These are phyloP conservation scores for Hyppa rectilinea DNA, from an alignment of 2,888 invertebrate species.

Conservation along the genomic window DNA sequence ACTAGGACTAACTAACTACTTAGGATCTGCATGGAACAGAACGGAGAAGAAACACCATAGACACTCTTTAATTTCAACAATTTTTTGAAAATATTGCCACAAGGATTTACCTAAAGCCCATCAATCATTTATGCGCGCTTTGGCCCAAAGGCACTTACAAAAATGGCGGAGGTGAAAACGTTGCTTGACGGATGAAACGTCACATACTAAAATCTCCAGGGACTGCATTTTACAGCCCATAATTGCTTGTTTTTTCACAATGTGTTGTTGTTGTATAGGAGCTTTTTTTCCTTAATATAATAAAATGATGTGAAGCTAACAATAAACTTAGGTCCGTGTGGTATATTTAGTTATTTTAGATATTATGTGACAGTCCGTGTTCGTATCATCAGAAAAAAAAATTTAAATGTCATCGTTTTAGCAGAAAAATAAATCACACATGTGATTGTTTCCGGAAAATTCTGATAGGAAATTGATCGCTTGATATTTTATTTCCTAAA, in stretches of 20 bases:
- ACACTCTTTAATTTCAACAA: not conserved
- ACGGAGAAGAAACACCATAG: not conserved
- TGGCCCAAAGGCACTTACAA: not conserved
- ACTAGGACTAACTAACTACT: too few relatives aligned
- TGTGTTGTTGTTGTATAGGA: constrained; percentile 23
- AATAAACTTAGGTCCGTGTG: too few relatives aligned
- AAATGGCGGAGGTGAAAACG: not conserved
- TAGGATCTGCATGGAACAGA: not conserved
- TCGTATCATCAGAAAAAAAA: constrained; percentile 4
- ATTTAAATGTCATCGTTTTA: not conserved
- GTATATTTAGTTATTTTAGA: too few relatives aligned
- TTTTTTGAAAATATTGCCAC: not conserved
- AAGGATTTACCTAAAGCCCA: not conserved
- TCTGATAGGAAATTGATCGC: not conserved
- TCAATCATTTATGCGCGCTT: constrained; percentile 5
- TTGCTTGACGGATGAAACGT: not conserved
- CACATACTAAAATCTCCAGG: not conserved
- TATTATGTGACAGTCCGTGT: constrained; percentile 2
- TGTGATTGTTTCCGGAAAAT: constrained; percentile 14
- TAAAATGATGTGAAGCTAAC: constrained; percentile 6
- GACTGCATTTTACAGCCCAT: not conserved
- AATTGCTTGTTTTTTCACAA: constrained; percentile 40
- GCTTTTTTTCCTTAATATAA: constrained; percentile 26
- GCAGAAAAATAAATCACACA: constrained; percentile 3
- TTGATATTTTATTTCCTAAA: constrained; percentile 36